A percentile compares a stretch with the other conserved stretches of the same genome.
These are phyloP conservation scores for Rattus rattus DNA, from an alignment of 2,113 vertebrate genomes.

Conservation along the genomic window DNA sequence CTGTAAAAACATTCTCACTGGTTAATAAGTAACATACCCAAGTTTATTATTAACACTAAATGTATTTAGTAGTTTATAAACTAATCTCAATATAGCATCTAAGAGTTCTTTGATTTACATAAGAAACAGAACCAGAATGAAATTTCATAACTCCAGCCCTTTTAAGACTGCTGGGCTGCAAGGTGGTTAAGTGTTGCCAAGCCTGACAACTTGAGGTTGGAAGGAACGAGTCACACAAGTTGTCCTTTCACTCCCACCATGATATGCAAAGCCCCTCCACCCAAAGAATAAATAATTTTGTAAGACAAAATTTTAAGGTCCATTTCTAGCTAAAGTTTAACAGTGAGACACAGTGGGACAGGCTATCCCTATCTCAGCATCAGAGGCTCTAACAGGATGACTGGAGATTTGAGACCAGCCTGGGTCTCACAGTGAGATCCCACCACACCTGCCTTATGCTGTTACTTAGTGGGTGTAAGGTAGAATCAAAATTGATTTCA, in stretches of 20 bases:
- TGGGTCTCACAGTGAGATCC: background rate
- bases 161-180: background rate
- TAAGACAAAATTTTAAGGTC: background rate
- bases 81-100: background rate
- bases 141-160: constrained; percentile 24
- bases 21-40: constrained; percentile 15
- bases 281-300: background rate
- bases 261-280: background rate
- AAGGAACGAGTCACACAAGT: background rate
- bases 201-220: background rate
- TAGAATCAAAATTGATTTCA: background rate
- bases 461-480: background rate
- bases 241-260: background rate
- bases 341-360: background rate
- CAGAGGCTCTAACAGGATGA: background rate
- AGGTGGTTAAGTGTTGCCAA: too few relatives aligned
- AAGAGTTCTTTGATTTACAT: constrained; percentile 43
- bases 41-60: background rate
- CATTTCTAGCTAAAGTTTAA: background rate
- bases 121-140: constrained; percentile 40
- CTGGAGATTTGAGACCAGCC: background rate
- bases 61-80: background rate
- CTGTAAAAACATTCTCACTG: constrained; percentile 30
- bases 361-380: background rate
- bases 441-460: background rate